These are phyloP conservation scores for Actenoides hombroni DNA, from an alignment of 2,113 vertebrate genomes.

Conservation along the genomic window DNA sequence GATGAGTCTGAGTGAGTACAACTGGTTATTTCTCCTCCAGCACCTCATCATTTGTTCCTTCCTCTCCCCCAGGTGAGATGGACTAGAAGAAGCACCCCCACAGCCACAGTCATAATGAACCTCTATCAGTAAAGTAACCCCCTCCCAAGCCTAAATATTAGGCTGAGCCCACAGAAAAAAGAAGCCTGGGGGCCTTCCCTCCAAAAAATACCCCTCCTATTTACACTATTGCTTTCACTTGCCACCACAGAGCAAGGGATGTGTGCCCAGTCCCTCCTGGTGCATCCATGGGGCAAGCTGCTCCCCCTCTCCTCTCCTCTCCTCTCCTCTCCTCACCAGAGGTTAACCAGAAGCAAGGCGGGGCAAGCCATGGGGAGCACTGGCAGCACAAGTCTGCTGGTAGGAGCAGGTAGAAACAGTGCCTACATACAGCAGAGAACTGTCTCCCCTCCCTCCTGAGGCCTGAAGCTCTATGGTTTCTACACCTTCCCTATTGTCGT, in stretches of 20 bases:
- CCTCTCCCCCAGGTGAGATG: not conserved
- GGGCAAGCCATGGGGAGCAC: not conserved
- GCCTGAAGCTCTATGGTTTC: not conserved
- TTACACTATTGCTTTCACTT: conserved; percentile 54
- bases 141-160: conserved; percentile 62
- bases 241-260: not conserved
- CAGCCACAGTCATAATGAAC: not conserved
- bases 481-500: not conserved
- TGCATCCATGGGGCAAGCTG: fast-evolving
- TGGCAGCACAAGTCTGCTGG: not conserved
- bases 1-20: not conserved
- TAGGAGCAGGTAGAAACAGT: not conserved
- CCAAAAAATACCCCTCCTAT: conserved; percentile 25
- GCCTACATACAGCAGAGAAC: not conserved
- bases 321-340: not conserved
- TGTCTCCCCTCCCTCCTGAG: not conserved
- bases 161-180: conserved; percentile 8
- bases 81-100: not conserved
- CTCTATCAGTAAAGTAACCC: conserved; percentile 12
- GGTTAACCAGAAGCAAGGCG: not conserved
- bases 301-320: not conserved
- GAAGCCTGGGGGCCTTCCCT: not conserved
- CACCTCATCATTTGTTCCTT: not conserved
- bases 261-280: not conserved
- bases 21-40: not conserved